These are phyloP conservation scores for Platyura marginata DNA, from an alignment of 1,140 invertebrate genomes.

Conservation along the genomic window DNA sequence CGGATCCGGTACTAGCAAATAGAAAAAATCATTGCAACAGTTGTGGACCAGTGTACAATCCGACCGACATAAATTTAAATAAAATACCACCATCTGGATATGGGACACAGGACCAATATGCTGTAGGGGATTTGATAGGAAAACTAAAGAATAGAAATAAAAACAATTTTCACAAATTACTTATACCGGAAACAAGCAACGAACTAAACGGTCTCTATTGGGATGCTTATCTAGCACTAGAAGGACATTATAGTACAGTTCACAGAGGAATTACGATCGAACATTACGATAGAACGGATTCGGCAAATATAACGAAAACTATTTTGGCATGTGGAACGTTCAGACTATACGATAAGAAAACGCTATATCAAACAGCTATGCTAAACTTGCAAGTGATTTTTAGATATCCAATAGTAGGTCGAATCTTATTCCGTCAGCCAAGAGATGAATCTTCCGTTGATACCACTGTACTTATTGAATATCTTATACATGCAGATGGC, in stretches of 20 bases:
- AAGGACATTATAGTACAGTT: slow-evolving; percentile 56
- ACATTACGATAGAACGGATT: slow-evolving; percentile 34
- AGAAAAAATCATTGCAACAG: slow-evolving; percentile 35
- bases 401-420: slow-evolving; percentile 74
- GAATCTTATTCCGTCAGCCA: slow-evolving; percentile 69
- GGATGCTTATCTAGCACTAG: slow-evolving; percentile 74
- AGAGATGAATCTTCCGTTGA: slow-evolving; percentile 60
- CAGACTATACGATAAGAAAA: slow-evolving; percentile 38
- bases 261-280: slow-evolving; percentile 72
- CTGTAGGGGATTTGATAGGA: slow-evolving; percentile 74
- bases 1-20: slow-evolving; percentile 30
- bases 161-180: slow-evolving; percentile 41
- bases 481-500: slow-evolving; percentile 74
- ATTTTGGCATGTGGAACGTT: slow-evolving; percentile 51
- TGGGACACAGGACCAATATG: slow-evolving; percentile 75
- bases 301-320: slow-evolving; percentile 29
- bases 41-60: slow-evolving; percentile 51
- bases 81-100: slow-evolving; percentile 41
- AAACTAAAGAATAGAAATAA: slow-evolving; percentile 62
- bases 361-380: slow-evolving; percentile 49
- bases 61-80: slow-evolving; percentile 33
- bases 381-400: slow-evolving; percentile 53
- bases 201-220: slow-evolving; percentile 54
- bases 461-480: slow-evolving; percentile 48
- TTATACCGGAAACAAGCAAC: slow-evolving; percentile 39